These are phyloP conservation scores for Drosophila neocordata DNA, from an alignment of 1,140 invertebrate genomes.

Conservation along the genomic window DNA sequence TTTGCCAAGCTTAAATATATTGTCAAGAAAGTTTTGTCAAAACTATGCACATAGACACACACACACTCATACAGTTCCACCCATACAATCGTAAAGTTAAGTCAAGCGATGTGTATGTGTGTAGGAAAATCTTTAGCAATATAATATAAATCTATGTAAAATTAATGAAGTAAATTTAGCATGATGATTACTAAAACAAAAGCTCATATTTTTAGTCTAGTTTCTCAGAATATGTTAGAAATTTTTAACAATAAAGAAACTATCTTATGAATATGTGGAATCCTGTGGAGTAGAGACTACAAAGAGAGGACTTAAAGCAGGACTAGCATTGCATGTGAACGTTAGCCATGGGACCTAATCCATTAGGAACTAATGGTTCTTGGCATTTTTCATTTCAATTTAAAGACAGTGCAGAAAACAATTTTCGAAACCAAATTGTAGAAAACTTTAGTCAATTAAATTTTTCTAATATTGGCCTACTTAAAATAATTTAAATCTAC, in stretches of 20 bases:
- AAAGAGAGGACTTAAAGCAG: too few species aligned
- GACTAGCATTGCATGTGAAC: too few species aligned
- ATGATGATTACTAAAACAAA: background rate
- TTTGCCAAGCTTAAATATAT: conserved; percentile 44
- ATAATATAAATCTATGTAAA: conserved; percentile 8
- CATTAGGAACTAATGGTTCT: too few species aligned
- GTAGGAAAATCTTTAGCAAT: background rate
- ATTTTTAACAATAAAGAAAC: background rate
- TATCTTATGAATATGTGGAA: background rate
- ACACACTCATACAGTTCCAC: too few species aligned
- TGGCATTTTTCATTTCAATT: too few species aligned
- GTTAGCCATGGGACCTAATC: too few species aligned
- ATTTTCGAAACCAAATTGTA: too few species aligned
- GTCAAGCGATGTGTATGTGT: background rate
- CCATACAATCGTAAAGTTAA: conserved; percentile 2
- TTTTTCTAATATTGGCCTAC: too few species aligned
- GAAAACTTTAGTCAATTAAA: too few species aligned
- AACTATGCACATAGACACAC: background rate
- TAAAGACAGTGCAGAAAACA: too few species aligned
- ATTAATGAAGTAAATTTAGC: background rate
- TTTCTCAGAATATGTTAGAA: background rate
- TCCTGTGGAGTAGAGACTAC: too few species aligned
- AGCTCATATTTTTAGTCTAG: background rate
- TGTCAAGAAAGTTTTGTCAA: conserved; percentile 41
- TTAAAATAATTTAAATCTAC: too few species aligned